These are phyloP conservation scores for Montifringilla adamsi DNA, from an alignment of 2,113 vertebrate genomes.

Conservation along the genomic window DNA sequence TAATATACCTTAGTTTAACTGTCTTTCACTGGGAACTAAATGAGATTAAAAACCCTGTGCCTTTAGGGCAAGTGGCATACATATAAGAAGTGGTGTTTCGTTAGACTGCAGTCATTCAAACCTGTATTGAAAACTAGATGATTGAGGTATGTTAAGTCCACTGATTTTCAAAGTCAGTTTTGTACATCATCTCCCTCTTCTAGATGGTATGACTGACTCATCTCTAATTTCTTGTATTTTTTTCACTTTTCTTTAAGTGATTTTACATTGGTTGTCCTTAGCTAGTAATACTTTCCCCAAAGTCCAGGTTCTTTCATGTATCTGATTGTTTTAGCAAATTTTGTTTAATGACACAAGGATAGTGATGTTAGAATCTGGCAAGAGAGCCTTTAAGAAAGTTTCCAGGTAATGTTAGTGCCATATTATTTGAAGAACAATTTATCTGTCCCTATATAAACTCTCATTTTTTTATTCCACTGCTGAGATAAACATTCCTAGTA, in stretches of 20 bases:
- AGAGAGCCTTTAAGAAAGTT: neutral
- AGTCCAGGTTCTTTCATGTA: neutral
- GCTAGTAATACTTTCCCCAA: neutral
- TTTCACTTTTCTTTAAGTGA: neutral
- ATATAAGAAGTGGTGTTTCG: neutral
- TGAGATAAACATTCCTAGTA: neutral
- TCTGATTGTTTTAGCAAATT: neutral
- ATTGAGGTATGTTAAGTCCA: neutral
- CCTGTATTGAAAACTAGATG: neutral
- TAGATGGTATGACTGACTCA: neutral
- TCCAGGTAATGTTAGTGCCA: neutral
- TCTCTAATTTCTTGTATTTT: neutral
- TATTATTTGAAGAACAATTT: neutral
- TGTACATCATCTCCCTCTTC: neutral
- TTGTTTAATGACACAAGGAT: neutral
- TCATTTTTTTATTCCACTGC: neutral
- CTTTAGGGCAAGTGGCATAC: neutral
- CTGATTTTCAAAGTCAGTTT: neutral
- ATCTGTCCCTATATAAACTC: neutral
- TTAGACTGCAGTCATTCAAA: neutral
- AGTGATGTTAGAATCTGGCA: neutral
- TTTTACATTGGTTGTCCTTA: neutral
- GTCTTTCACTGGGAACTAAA: neutral
- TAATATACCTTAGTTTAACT: neutral
- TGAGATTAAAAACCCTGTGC: neutral